Evolutionary conservation across 2,888 invertebrate species (phyloP), one percentile per base, ranked within the genome.

Genomic region (Hypolimnas misippus): DNA sequence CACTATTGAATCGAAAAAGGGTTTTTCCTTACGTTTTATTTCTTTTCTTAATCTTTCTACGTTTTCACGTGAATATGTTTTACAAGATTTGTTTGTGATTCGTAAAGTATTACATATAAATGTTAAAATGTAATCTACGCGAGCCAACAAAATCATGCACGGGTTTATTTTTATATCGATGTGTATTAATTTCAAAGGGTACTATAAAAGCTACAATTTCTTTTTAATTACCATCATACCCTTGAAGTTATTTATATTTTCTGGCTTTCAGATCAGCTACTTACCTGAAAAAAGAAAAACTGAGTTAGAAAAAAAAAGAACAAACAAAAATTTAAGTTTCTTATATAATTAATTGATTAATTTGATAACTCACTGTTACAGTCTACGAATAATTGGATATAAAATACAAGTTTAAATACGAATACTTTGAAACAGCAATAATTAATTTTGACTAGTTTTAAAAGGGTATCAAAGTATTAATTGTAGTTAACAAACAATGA

Each of bases 271-370:
- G 50, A 35, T 52, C 68, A 46, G 71, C 69, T 73, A 87, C 88
- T 87, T 87, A 88, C 88, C 88, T 87, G 44, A 5, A 46, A 84
- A 16, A 82, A 86, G 76, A 66, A 75, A 73, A 70, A 70, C 69
- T 59, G 17, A 57, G 52, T 21, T 31, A 8, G 35, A 62, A 35
- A 57, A 55, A 57, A 53, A 29, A n/a, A n/a, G n/a, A 33, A 35
- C 10, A 25, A 25, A 14, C 40, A 33, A 17, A 33, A 17, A 51
- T 35, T 46, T 8, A 33, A 10, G 33, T 10, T 10, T 2, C 0
- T 12, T 33, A 12, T 10, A 33, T 33, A 33, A 29, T 29, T 29
- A 38, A 2, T n/a, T n/a, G 12, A 38, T 12, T 38, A 12, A 33
- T 3, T 2, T 40, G 4, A 12, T 5, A 14, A 40, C 4, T 40